Evolutionary conservation across 2,113 vertebrate genomes (phyloP).

Genomic region (Sceloporus tristichus): DNA sequence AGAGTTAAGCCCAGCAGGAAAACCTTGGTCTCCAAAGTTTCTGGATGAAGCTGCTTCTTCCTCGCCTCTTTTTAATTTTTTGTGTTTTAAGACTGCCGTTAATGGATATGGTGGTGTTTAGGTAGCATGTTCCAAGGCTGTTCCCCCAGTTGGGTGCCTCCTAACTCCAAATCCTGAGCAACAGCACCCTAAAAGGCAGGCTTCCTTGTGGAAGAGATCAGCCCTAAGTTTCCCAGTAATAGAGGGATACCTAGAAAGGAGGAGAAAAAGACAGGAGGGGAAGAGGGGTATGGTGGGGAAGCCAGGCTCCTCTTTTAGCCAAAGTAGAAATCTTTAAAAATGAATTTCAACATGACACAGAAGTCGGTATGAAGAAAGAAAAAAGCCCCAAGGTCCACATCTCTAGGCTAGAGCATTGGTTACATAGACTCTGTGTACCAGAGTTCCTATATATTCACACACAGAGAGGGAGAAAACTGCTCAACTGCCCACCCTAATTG

Average conservation of each 20-base stretch:
- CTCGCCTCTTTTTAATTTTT: conserved; percentile 24
- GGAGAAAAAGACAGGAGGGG: not conserved
- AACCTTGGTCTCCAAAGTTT: conserved; percentile 46
- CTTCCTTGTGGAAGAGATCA: conserved; percentile 12
- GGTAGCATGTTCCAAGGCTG: conserved; percentile 21
- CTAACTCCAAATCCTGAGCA: conserved; percentile 24
- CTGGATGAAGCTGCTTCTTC: conserved; percentile 6
- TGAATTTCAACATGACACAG: not conserved
- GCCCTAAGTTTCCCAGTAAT: not conserved
- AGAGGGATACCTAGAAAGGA: not conserved
- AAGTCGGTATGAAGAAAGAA: not conserved
- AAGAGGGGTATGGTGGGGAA: not conserved
- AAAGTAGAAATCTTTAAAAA: not conserved
- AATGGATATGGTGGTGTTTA: conserved; percentile 28
- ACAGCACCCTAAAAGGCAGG: conserved; percentile 8
- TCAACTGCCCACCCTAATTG: no score
- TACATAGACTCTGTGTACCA: not conserved
- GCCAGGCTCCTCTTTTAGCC: conserved; percentile 22
- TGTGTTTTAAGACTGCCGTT: conserved; percentile 49
- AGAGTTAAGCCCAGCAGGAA: conserved; percentile 38
- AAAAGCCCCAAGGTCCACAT: not conserved
- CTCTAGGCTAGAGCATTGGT: not conserved
- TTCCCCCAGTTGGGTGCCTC: conserved; percentile 15
- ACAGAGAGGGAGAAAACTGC: not conserved
- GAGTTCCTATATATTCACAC: not conserved